These are phyloP conservation scores for Forpus xanthops DNA, from an alignment of 2,797 vertebrate genomes.

Conservation along the genomic window DNA sequence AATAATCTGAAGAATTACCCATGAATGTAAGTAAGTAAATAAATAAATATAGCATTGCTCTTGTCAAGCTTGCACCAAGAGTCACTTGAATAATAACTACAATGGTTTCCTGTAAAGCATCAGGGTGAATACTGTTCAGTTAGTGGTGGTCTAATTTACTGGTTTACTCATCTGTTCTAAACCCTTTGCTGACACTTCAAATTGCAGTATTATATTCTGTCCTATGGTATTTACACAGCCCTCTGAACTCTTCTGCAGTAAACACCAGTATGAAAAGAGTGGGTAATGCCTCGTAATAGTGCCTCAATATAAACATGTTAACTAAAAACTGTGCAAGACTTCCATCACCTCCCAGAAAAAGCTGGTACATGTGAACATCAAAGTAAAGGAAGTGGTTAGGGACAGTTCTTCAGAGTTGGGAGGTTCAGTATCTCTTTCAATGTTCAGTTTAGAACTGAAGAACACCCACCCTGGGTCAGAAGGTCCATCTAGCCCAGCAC, in stretches of 20 bases:
- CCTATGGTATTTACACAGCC: neutral
- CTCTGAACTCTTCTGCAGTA: neutral
- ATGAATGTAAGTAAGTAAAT: neutral
- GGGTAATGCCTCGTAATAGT: neutral
- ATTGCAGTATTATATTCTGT: neutral
- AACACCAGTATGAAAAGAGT: neutral
- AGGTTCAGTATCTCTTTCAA: neutral
- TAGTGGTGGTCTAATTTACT: neutral
- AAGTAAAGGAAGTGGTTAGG: neutral
- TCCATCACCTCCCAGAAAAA: neutral
- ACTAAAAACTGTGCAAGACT: neutral
- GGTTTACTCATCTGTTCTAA: neutral
- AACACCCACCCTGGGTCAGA: neutral
- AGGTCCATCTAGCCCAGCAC: neutral
- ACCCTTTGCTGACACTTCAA: neutral
- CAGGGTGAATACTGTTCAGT: neutral
- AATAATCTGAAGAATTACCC: neutral
- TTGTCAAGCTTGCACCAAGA: neutral
- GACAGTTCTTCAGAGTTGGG: neutral
- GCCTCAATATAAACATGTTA: neutral
- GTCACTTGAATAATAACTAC: neutral
- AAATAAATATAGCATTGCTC: neutral
- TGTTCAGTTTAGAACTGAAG: neutral
- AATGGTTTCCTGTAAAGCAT: neutral
- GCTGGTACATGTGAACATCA: neutral